A percentile compares a stretch with the other conserved stretches of the same genome.
Evolutionary conservation across 2,888 invertebrate species (phyloP).

Genomic region (Drosophila crucigera): DNA sequence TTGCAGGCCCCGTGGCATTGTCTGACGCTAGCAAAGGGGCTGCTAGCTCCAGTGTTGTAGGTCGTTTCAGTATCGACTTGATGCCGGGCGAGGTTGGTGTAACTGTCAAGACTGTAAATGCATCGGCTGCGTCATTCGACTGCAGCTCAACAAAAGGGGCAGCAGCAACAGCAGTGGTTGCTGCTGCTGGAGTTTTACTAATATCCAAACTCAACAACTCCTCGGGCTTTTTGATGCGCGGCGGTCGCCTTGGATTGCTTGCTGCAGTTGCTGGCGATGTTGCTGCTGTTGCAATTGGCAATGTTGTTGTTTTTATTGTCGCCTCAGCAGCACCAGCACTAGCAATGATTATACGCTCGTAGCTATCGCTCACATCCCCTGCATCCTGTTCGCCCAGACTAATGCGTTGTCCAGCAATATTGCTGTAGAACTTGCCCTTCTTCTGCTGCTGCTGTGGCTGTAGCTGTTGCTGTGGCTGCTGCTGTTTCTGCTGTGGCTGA

Average conservation of each 20-base stretch:
- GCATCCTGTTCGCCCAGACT: constrained; percentile 86
- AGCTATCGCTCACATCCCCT: constrained; percentile 82
- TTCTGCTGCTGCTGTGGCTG: constrained; percentile 46
- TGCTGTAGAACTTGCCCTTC: constrained; percentile 84
- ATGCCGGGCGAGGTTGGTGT: constrained; percentile 84
- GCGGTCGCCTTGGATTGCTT: constrained; percentile 81
- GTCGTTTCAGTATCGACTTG: constrained; percentile 88
- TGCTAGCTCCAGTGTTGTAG: constrained; percentile 83
- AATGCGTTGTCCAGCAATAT: constrained; percentile 90
- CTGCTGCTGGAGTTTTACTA: constrained; percentile 1
- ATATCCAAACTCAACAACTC: constrained; percentile 38
- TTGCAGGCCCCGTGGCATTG: constrained; percentile 39
- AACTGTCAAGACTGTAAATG: constrained; percentile 71
- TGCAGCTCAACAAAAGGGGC: constrained; percentile 22
- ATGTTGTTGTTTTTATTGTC: constrained; percentile 3
- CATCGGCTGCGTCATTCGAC: constrained; percentile 22
- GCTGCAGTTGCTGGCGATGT: constrained; percentile 10
- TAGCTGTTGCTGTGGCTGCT: constrained; percentile 26
- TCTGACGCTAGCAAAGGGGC: constrained; percentile 39
- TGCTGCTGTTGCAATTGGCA: constrained; percentile 21
- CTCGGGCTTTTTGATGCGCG: constrained; percentile 75
- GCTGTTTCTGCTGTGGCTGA: constrained; percentile 36
- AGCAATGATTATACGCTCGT: constrained; percentile 84
- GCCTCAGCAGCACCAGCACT: constrained; percentile 7
- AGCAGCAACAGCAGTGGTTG: neutral